Base-by-base conservation (phyloP, 92 coral and sea anemone genomes). In the Palythoa grandiflora region DNA sequence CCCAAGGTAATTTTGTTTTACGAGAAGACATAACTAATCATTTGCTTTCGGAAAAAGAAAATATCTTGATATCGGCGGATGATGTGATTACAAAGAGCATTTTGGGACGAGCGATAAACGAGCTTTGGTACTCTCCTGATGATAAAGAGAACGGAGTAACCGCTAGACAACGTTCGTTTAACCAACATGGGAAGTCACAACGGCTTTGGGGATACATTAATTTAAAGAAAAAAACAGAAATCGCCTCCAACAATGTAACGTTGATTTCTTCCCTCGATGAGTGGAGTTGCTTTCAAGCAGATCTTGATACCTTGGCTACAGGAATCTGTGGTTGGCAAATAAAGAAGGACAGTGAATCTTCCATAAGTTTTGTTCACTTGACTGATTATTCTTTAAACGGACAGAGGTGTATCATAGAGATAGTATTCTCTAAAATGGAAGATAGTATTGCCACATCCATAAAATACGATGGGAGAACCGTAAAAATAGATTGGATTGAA, bases 1-100 rank as follows among this genome's bases (percentile, higher is more conserved):
- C 51, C 80, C 59, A 9, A 50, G 80, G 80, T 28, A 75, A 54
- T 52, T 75, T 47, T 75, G 53, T 54, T 48, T 75, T 75, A 19
- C 80, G 63, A 4, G 80, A 75, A 38, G 79, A 75, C 52, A 75
- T 75, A 28, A 20, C 52, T 47, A 75, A 50, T 50, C 79, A 75
- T 75, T 28, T 75, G 52, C 55, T 75, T 51, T 44, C 60, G 11
- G 79, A 75, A 50, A 75, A 75, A 50, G 79, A 75, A 75, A 75
- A 75, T 75, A 38, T 75, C 21, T 21, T 44, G 79, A 75, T 21
- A 37, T 75, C 80, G 80, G 20, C 12, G 28, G 80, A 75, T 21
- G 80, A 52, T 15, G 48, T 19, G 0, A 54, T 75, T 36, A 75
- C 80, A 40, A 75, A 52, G 53, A 36, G 80, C 37, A 17, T 75